phyloP scores from a whole-genome alignment of 2,888 invertebrate species.

The Nomada hirtipes region DNA sequence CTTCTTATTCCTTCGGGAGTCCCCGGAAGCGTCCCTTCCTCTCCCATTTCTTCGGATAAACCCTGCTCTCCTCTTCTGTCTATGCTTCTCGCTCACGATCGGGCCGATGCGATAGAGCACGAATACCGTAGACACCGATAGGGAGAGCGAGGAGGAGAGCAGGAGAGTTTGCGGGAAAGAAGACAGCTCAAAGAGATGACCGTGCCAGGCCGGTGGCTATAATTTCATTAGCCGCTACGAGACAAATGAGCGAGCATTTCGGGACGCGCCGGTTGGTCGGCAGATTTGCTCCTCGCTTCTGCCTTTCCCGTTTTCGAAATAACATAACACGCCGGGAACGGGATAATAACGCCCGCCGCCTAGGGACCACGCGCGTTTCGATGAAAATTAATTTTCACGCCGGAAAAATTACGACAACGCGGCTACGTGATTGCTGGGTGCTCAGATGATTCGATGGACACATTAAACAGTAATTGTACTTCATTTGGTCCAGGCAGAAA shows the following conservation, averaged over 20 bases:
- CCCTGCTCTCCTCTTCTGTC: constrained; percentile 8
- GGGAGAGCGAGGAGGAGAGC: constrained; percentile 39
- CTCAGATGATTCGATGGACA: neutral
- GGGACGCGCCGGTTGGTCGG: constrained; percentile 83
- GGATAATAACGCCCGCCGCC: constrained; percentile 45
- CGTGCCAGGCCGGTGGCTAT: constrained; percentile 82
- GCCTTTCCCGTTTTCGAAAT: constrained; percentile 52
- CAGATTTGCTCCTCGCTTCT: constrained; percentile 75
- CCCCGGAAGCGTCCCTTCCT: constrained; percentile 54
- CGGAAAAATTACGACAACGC: constrained; percentile 43
- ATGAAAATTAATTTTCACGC: constrained; percentile 56
- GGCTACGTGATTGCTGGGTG: neutral
- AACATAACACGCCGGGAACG: constrained; percentile 54
- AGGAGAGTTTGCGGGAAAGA: constrained; percentile 55
- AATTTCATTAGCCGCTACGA: constrained; percentile 86
- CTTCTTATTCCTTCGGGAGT: constrained; percentile 65
- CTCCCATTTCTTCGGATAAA: constrained; percentile 14
- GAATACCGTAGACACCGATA: neutral
- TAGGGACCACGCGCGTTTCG: constrained; percentile 32
- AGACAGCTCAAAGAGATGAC: constrained; percentile 76
- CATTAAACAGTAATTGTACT: neutral
- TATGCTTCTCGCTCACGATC: constrained; percentile 8
- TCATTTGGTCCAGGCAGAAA: neutral
- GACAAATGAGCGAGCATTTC: constrained; percentile 86
- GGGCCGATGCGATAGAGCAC: constrained; percentile 31